Percentiles rank a stretch among this genome's conserved stretches.
phyloP scores from a whole-genome alignment of 2,888 invertebrate species.

The Limnephilus rhombicus region DNA sequence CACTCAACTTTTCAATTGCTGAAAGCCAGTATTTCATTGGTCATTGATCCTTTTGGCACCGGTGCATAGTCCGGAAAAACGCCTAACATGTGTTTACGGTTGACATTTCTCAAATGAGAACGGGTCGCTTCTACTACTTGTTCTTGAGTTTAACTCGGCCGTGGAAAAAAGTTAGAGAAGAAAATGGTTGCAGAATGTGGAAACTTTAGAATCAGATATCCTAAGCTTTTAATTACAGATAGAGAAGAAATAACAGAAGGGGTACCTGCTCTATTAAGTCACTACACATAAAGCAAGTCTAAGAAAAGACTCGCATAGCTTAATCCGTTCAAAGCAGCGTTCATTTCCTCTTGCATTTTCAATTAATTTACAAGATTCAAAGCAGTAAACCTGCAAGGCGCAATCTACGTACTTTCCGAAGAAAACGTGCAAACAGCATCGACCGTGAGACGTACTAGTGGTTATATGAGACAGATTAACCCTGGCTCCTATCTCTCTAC shows the following conservation, averaged over 20 bases:
- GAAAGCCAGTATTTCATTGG: too few relatives aligned
- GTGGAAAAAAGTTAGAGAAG: too few relatives aligned
- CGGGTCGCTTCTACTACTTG: too few relatives aligned
- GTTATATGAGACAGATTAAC: background rate
- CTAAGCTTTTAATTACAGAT: too few relatives aligned
- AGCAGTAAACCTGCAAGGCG: background rate
- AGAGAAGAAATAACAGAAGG: background rate
- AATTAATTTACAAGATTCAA: background rate
- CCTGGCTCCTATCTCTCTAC: background rate
- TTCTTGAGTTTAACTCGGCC: too few relatives aligned
- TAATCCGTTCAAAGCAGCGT: background rate
- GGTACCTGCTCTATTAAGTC: background rate
- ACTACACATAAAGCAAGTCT: background rate
- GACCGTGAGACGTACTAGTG: background rate
- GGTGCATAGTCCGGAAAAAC: too few relatives aligned
- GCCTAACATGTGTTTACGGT: too few relatives aligned
- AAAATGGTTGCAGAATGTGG: too few relatives aligned
- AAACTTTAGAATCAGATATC: too few relatives aligned
- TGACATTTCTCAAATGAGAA: too few relatives aligned
- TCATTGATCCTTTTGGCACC: too few relatives aligned
- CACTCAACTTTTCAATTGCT: too few relatives aligned
- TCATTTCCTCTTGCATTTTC: background rate
- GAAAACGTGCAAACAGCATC: background rate
- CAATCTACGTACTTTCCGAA: background rate
- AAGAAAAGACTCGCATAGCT: background rate